phyloP scores from a whole-genome alignment of 2,888 invertebrate genomes.

The Pristionchus japonicus region DNA sequence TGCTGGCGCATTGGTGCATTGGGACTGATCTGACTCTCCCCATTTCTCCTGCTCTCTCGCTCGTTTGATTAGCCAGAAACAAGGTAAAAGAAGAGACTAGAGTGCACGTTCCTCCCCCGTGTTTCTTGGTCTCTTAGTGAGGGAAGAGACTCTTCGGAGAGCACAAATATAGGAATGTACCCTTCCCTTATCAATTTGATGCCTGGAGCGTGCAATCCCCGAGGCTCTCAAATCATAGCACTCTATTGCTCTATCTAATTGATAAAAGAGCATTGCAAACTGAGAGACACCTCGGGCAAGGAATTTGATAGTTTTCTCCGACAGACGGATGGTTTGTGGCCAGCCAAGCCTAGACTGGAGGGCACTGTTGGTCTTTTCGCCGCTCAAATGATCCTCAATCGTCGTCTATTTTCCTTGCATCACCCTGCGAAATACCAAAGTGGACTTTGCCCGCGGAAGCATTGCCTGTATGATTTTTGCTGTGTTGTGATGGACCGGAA shows the following conservation, averaged over 20 bases:
- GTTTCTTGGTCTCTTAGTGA: background rate
- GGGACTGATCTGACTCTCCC: no score
- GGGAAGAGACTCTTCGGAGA: background rate
- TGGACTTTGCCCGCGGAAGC: background rate
- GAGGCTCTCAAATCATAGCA: no score
- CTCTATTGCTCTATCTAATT: no score
- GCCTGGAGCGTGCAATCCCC: background rate
- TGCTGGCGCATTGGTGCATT: background rate
- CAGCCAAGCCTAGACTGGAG: background rate
- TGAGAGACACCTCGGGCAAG: no score
- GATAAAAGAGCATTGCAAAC: no score
- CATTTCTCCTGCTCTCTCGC: no score
- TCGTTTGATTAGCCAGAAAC: no score
- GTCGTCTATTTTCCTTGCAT: background rate
- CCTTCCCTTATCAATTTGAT: background rate
- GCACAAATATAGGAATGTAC: background rate
- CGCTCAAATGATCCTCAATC: no score
- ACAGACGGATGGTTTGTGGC: background rate
- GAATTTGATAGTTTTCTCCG: background rate
- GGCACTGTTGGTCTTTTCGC: background rate
- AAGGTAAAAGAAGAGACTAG: no score
- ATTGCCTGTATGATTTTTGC: background rate
- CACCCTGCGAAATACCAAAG: background rate
- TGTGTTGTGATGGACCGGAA: background rate
- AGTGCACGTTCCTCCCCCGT: background rate